Evolutionary conservation across 2,888 invertebrate species (phyloP).

Genomic region (Amblyjoppa fuscipennis): DNA sequence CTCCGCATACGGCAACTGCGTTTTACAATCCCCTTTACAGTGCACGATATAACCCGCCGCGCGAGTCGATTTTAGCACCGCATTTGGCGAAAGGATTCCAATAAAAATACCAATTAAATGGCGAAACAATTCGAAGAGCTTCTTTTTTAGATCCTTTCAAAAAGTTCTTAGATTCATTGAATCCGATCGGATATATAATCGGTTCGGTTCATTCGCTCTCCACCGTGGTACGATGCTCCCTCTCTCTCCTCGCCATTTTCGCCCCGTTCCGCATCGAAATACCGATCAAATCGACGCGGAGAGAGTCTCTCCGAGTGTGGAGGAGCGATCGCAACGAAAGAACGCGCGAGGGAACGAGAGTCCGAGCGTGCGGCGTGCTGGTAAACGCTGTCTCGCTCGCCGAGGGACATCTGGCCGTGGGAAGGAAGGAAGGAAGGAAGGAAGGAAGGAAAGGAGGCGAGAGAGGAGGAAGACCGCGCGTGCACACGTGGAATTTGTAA

Average conservation of each 20-base stretch:
- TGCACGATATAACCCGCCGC: slow-evolving; percentile 5
- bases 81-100: slow-evolving; percentile 61
- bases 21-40: slow-evolving; percentile 16
- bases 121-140: slow-evolving; percentile 54
- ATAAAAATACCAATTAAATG: slow-evolving; percentile 69
- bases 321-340: slow-evolving; percentile 29
- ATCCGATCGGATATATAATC: slow-evolving; percentile 62
- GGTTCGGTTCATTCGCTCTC: slow-evolving; percentile 37
- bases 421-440: slow-evolving; percentile 30
- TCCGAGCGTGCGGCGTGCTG: slow-evolving; percentile 41
- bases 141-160: slow-evolving; percentile 39
- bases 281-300: slow-evolving; percentile 57
- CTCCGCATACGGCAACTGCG: slow-evolving; percentile 37
- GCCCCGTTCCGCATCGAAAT: slow-evolving; percentile 45
- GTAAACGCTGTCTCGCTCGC: slow-evolving; percentile 50
- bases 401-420: slow-evolving; percentile 58
- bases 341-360: slow-evolving; percentile 42
- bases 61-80: slow-evolving; percentile 40
- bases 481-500: slow-evolving; percentile 70
- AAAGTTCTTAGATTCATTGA: slow-evolving; percentile 64
- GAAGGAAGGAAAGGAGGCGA: slow-evolving; percentile 32
- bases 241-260: background rate
- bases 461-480: slow-evolving; percentile 47
- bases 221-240: slow-evolving; percentile 35
- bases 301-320: slow-evolving; percentile 6